These are phyloP conservation scores for Smutsia gigantea DNA, from an alignment of 2,797 vertebrate species.

Conservation along the genomic window DNA sequence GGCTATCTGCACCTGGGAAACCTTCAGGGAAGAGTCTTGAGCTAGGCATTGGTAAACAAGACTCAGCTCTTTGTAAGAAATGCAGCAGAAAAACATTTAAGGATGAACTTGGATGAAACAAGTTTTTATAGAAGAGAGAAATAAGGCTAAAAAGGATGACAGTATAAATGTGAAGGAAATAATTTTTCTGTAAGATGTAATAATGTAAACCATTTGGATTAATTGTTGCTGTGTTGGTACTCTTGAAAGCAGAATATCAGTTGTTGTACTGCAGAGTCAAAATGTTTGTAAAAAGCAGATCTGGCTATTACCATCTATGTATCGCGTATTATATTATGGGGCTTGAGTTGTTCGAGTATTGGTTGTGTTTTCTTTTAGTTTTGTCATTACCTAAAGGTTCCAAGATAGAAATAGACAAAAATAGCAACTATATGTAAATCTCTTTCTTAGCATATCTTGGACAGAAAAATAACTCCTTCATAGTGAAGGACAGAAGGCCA, in stretches of 20 bases:
- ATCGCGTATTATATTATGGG: not conserved
- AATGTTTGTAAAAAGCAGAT: not conserved
- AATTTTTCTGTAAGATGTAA: not conserved
- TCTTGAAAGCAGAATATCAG: not conserved
- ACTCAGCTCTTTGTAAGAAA: not conserved
- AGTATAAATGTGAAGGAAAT: not conserved
- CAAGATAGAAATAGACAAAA: not conserved
- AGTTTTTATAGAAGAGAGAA: not conserved
- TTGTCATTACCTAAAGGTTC: not conserved
- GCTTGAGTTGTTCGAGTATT: not conserved
- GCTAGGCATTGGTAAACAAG: not conserved
- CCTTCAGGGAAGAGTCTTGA: not conserved
- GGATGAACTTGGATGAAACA: not conserved
- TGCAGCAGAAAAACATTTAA: not conserved
- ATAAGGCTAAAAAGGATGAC: not conserved
- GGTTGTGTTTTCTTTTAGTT: not conserved
- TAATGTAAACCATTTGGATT: not conserved
- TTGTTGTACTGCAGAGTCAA: not conserved
- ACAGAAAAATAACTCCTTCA: not conserved
- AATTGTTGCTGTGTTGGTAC: not conserved
- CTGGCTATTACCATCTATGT: not conserved
- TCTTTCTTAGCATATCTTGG: not conserved
- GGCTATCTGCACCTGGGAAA: not conserved
- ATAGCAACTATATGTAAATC: not conserved
- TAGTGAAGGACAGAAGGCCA: not conserved